Evolutionary conservation across 2,797 vertebrate genomes (phyloP), one percentile per base, ranked within the genome.

Genomic region (Emys orbicularis): DNA sequence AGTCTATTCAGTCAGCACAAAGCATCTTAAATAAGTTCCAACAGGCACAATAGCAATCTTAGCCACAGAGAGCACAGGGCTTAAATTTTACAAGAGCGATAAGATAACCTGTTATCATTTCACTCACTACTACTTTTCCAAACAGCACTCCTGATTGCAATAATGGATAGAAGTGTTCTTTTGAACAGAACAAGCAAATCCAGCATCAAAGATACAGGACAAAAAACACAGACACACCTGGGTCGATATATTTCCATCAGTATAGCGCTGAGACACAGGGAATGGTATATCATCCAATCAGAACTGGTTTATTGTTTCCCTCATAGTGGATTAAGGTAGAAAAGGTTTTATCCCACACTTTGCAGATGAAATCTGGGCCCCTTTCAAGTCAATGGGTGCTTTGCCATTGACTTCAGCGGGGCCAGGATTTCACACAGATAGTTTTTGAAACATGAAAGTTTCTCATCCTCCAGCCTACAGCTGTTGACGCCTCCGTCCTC

Each of bases 1-100:
- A 12, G 37, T 53, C 34, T 0, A 1, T 4, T 79, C 8, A 1
- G 25, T 1, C 8, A 19, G 7, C 0, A 5, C 6, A 25, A 18
- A 91, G 37, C 65, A 2, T 2, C 37, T 1, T 0, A 1, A 21
- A 31, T 1, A 2, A 29, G 34, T 8, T 1, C 80, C 74, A 13
- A 21, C 10, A 61, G 49, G 31, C 50, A 76, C 53, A 6, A 34
- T 6, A 54, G 65, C 29, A 80, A 50, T 52, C 9, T 47, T 2
- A 25, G 2, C 52, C 56, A 1, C 0, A 2, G 13, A 65, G 25
- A 15, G 19, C 49, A 34, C 5, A 54, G 34, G 29, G 15, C 1
- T 61, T 41, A 15, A 2, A 21, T 15, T 25, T 3, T 1, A 5
- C 72, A 3, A 68, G 12, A 53, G 27, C 3, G 82, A n/a, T 53